Evolutionary conservation across 2,888 invertebrate genomes (phyloP), one percentile per base, ranked within the genome.

Genomic region (Pristionchus entomophagus): DNA sequence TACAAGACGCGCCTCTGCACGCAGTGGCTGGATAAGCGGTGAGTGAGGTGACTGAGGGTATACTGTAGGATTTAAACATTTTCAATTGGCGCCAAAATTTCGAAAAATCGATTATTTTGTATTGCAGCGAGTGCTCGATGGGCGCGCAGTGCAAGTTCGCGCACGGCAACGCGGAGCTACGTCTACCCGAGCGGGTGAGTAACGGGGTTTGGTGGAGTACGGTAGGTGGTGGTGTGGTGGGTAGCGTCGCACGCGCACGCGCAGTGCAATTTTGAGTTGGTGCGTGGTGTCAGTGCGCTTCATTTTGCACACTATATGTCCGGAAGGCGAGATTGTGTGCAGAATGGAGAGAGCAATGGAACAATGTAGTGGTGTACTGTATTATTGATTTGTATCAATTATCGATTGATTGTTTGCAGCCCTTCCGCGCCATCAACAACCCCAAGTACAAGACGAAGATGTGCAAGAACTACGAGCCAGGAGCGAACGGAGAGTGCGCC

Each of bases 401-500:
- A n/a, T n/a, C n/a, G n/a, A n/a, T n/a, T n/a, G n/a, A n/a, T n/a
- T n/a, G n/a, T n/a, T 86, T 87, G 8, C 88, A 89, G 89, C 87
- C 87, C 29, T 51, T 86, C 32, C 89, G 89, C 4, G 83, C 86
- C 45, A 86, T 88, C 8, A 89, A 89, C 86, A 88, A 87, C 84
- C 77, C 85, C 35, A 89, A 89, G 85, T 89, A 89, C 89, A 89
- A 89, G 85, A 89, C 89, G 22, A 88, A 88, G 86, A 81, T 89
- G 87, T 89, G 89, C 88, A 89, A 89, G 83, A 89, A 89, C 87
- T 89, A 87, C 85, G 87, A 88, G 51, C 87, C 88, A 35, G 88
- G 87, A 4, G 89, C 88, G 19, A 85, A 84, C 53, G 88, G 88
- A 14, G 86, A 87, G 84, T 89, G 89, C 41, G 89, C 89, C 29